A percentile compares a stretch with the other conserved stretches of the same genome.
These are phyloP conservation scores for Nematolebias whitei DNA, from an alignment of 2,113 vertebrate species.

Conservation along the genomic window DNA sequence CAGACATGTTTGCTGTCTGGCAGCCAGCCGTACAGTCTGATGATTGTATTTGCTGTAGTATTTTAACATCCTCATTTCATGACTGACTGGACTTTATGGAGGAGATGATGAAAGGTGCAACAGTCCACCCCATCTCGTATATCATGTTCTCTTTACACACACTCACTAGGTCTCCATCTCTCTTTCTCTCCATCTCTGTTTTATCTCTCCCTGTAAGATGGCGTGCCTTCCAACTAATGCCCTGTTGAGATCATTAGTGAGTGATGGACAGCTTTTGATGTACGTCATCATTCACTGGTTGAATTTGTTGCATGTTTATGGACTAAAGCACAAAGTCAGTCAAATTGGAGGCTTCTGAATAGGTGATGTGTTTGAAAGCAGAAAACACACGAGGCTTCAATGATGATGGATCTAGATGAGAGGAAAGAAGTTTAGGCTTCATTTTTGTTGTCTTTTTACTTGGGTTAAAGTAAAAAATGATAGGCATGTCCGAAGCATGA, in stretches of 20 bases:
- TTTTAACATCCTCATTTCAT: slow-evolving; percentile 81
- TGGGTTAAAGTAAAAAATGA: slow-evolving; percentile 30
- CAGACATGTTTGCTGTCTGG: slow-evolving; percentile 41
- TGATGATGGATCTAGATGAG: slow-evolving; percentile 65
- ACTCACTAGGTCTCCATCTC: slow-evolving; percentile 33
- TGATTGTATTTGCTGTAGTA: slow-evolving; percentile 69
- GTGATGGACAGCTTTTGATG: slow-evolving; percentile 67
- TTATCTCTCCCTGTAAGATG: slow-evolving; percentile 54
- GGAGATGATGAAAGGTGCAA: slow-evolving; percentile 77
- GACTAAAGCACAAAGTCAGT: slow-evolving; percentile 28
- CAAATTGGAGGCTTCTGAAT: slow-evolving; percentile 41
- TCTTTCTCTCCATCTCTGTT: slow-evolving; percentile 39
- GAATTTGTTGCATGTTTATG: slow-evolving; percentile 47
- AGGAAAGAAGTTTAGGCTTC: slow-evolving; percentile 52
- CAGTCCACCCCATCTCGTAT: slow-evolving; percentile 70
- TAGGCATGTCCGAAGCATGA: slow-evolving; percentile 36
- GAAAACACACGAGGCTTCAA: slow-evolving; percentile 39
- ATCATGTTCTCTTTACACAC: slow-evolving; percentile 64
- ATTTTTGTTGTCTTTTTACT: slow-evolving; percentile 48
- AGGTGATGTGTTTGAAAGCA: slow-evolving; percentile 59
- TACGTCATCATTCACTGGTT: slow-evolving; percentile 39
- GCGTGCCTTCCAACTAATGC: slow-evolving; percentile 51
- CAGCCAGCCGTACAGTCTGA: slow-evolving; percentile 53
- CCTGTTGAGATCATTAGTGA: slow-evolving; percentile 59
- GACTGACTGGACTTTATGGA: slow-evolving; percentile 79